Base-by-base conservation (phyloP, 2,888 invertebrate genomes). In the Pegoplata infirma region DNA sequence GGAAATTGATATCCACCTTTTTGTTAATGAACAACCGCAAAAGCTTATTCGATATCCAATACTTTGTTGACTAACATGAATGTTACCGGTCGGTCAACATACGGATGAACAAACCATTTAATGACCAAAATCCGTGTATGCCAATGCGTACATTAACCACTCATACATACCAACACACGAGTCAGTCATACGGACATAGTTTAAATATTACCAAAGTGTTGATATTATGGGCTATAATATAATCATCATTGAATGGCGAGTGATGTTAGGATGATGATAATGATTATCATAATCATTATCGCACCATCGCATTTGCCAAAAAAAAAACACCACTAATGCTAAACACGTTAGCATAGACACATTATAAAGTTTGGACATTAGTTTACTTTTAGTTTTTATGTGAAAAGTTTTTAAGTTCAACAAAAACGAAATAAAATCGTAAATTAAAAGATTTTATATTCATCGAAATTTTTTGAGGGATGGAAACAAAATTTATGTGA, bases 11-110 rank as follows among this genome's bases (percentile, higher is more conserved):
- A 77, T 36, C 55, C 28, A 44, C 56, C 68, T 73, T 77, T 25
- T 77, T 77, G 63, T 59, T 64, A 68, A 59, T 63, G 58, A 68
- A 73, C 36, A 73, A 73, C 77, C 68, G 36, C 77, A 77, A 58
- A 67, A 56, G 28, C 32, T 51, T 51, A 73, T 64, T 44, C 64
- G 21, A 77, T 36, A 77, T 55, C 51, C 19, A 73, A 77, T 58
- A 68, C 53, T 32, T 47, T 56, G 46, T 46, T 53, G 16, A 53
- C n/a, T 21, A 28, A 25, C 44, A 55, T 10, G 49, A 19, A 47
- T 46, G n/a, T n/a, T n/a, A n/a, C n/a, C n/a, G 28, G n/a, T 19
- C 19, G 21, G 23, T 49, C 47, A 23, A 49, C 23, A 40, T 46
- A n/a, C n/a, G 16, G 1, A 40, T 47, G 53, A 21, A 32, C 14